These are phyloP conservation scores for Drosophila paracracens DNA, from an alignment of 2,888 invertebrate species.

Conservation along the genomic window DNA sequence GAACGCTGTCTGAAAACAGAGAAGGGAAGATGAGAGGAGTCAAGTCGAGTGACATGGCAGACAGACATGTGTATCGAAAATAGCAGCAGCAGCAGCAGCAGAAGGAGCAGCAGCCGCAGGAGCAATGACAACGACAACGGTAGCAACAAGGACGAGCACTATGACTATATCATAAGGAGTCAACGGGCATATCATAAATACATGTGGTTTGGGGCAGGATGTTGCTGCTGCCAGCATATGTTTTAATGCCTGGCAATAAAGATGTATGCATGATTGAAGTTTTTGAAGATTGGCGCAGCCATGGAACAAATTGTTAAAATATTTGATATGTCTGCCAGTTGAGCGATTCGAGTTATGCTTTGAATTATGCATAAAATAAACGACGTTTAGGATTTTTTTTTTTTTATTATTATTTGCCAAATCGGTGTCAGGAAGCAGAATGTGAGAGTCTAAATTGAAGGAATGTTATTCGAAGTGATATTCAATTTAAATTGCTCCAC, in stretches of 20 bases:
- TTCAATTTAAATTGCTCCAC: background rate
- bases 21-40: background rate
- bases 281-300: constrained; percentile 52
- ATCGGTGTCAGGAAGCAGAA: background rate
- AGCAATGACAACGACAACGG: constrained; percentile 40
- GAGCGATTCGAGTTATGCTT: constrained; percentile 19
- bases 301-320: constrained; percentile 23
- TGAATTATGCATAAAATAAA: constrained; percentile 47
- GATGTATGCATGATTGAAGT: constrained; percentile 78
- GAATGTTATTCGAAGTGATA: background rate
- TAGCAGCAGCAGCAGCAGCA: constrained; percentile 24
- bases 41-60: constrained; percentile 40
- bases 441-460: background rate
- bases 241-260: constrained; percentile 73
- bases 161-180: constrained; percentile 62
- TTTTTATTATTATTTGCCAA: constrained; percentile 3
- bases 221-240: constrained; percentile 52
- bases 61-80: constrained; percentile 56
- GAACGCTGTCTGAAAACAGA: constrained; percentile 11
- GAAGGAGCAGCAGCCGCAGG: constrained; percentile 19
- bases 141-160: constrained; percentile 37
- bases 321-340: constrained; percentile 12
- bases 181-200: constrained; percentile 59
- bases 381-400: constrained; percentile 26
- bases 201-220: constrained; percentile 7